These are phyloP conservation scores for Struthio camelus DNA, from an alignment of 2,113 vertebrate genomes.

Conservation along the genomic window DNA sequence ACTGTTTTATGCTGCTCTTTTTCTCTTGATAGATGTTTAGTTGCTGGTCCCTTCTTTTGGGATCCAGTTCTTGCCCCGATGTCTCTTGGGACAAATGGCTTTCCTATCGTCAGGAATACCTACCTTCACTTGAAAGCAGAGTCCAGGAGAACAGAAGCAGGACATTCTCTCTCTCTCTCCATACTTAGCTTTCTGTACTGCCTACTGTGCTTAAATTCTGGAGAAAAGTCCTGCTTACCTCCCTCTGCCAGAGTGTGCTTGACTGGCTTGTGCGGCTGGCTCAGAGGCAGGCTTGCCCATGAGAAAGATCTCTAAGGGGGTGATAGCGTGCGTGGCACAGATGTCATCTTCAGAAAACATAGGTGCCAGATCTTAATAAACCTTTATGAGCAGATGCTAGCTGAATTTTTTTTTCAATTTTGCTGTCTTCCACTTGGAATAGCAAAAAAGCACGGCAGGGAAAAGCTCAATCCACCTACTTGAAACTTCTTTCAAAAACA, in stretches of 20 bases:
- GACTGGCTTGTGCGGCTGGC: background rate
- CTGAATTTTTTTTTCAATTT: background rate
- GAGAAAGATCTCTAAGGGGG: constrained; percentile 23
- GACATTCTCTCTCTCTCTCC: background rate
- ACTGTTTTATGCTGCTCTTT: background rate
- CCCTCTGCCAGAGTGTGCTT: background rate
- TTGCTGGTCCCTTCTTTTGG: background rate
- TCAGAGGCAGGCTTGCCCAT: background rate
- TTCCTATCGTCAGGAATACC: background rate
- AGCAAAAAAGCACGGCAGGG: background rate
- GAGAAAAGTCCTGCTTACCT: background rate
- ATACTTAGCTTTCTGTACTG: background rate
- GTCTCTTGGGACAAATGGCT: background rate
- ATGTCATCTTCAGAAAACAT: background rate
- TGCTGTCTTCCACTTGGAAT: background rate
- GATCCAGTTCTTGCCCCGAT: background rate
- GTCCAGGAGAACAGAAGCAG: background rate
- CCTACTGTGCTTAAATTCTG: background rate
- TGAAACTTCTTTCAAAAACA: background rate
- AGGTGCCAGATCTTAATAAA: background rate
- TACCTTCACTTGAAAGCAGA: no score
- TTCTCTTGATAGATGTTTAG: background rate
- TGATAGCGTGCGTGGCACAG: background rate
- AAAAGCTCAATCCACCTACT: background rate
- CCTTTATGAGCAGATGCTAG: background rate